Evolutionary conservation across 2,113 vertebrate genomes (phyloP).

Genomic region (Hemiprocne comata): DNA sequence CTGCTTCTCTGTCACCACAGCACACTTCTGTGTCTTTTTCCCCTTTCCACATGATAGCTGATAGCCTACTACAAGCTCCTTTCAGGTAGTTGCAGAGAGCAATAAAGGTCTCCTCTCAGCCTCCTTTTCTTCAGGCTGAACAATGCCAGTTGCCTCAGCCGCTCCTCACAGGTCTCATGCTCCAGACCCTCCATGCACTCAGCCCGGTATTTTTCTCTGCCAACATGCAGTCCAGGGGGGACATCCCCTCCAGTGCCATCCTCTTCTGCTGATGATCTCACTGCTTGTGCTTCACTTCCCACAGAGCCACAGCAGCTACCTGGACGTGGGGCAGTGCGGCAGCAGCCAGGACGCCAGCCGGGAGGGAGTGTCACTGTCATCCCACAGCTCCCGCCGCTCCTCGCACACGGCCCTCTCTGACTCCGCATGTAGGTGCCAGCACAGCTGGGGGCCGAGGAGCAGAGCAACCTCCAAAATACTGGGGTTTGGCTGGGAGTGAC

Average conservation of each 20-base stretch:
- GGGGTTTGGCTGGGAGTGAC: accelerated
- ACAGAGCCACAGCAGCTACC: constrained; percentile 79
- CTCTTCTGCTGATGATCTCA: accelerated
- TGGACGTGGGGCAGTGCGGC: constrained; percentile 73
- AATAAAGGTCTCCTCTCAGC: no score
- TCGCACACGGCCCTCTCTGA: constrained; percentile 78
- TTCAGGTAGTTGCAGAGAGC: no score
- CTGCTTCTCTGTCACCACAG: neutral
- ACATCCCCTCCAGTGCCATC: accelerated
- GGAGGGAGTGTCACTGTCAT: constrained; percentile 80
- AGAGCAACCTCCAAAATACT: accelerated
- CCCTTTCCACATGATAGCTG: neutral
- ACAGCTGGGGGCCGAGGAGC: accelerated
- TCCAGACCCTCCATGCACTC: neutral
- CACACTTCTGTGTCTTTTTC: neutral
- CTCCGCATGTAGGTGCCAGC: constrained; percentile 80
- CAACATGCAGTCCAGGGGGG: accelerated
- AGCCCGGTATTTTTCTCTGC: neutral
- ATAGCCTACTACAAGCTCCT: neutral
- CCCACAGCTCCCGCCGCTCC: constrained; percentile 79
- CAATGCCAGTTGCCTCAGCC: no score
- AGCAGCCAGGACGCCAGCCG: constrained; percentile 57
- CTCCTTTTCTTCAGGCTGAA: no score
- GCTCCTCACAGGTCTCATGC: no score
- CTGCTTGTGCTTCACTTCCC: neutral